phyloP scores from a whole-genome alignment of 2,888 invertebrate genomes.

The Macrosiphum euphorbiae region DNA sequence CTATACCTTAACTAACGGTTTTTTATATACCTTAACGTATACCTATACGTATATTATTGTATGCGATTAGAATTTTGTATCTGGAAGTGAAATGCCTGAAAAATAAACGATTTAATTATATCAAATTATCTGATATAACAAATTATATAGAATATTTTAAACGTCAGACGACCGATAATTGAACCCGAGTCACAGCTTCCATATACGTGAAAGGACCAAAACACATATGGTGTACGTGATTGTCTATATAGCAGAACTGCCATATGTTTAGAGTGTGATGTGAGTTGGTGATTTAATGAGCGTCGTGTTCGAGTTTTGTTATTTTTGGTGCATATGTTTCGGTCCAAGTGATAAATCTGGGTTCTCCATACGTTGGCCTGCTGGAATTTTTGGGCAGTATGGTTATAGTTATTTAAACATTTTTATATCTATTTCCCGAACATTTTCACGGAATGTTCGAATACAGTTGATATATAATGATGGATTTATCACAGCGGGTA shows the following conservation, averaged over 20 bases:
- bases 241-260: not conserved
- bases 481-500: not conserved
- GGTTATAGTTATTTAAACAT: not conserved
- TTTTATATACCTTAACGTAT: too few species aligned
- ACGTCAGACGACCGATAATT: not conserved
- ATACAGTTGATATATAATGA: not conserved
- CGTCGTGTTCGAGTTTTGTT: not conserved
- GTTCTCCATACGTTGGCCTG: not conserved
- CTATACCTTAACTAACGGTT: too few species aligned
- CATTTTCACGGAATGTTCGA: not conserved
- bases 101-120: not conserved
- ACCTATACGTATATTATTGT: too few species aligned
- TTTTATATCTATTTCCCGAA: not conserved
- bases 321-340: not conserved
- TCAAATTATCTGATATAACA: not conserved
- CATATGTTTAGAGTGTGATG: not conserved
- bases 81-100: not conserved
- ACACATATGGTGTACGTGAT: not conserved
- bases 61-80: not conserved
- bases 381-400: not conserved
- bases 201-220: not conserved
- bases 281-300: conserved; percentile 32
- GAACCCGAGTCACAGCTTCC: not conserved
- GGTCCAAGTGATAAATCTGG: not conserved
- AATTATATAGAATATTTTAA: not conserved